A percentile compares a stretch with the other conserved stretches of the same genome.
Conservation (phyloP, 2,888 invertebrate species). For the Psylliodes chrysocephalus region DNA sequence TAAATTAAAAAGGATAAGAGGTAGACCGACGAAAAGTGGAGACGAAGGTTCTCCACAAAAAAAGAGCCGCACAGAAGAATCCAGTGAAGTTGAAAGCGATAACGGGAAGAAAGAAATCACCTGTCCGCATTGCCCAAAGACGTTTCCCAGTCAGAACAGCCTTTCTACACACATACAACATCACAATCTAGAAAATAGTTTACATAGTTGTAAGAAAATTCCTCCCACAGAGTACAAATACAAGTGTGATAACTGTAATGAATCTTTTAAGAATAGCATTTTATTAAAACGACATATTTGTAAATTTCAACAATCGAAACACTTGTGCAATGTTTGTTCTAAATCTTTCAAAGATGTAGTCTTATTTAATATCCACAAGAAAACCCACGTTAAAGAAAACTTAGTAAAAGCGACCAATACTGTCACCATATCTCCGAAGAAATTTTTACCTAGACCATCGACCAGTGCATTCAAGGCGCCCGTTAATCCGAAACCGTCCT, state of each 20-base stretch:
- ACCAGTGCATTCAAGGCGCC: slow-evolving; percentile 31
- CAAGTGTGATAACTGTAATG: slow-evolving; percentile 56
- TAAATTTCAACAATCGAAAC: no score
- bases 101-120: slow-evolving; percentile 48
- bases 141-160: slow-evolving; percentile 60
- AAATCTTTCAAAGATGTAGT: slow-evolving; percentile 51
- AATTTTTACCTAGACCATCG: slow-evolving; percentile 35
- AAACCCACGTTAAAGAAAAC: slow-evolving; percentile 55
- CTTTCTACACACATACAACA: slow-evolving; percentile 59
- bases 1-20: slow-evolving; percentile 45
- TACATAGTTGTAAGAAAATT: slow-evolving; percentile 40
- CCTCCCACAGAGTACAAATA: slow-evolving; percentile 50
- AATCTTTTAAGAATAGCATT: slow-evolving; percentile 56
- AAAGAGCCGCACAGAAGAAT: slow-evolving; percentile 45
- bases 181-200: slow-evolving; percentile 55
- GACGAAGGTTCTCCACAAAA: slow-evolving; percentile 44
- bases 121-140: slow-evolving; percentile 59
- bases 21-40: slow-evolving; percentile 48
- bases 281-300: slow-evolving; percentile 56
- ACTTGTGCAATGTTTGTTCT: slow-evolving; percentile 54
- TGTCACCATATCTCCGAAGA: slow-evolving; percentile 53
- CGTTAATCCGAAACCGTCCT: slow-evolving; percentile 19
- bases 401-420: slow-evolving; percentile 52
- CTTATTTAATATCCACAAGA: slow-evolving; percentile 55
- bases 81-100: slow-evolving; percentile 38